A percentile compares a stretch with the other conserved stretches of the same genome.
phyloP scores from a whole-genome alignment of 92 coral and sea anemone genomes.

The Paramuricea clavata region DNA sequence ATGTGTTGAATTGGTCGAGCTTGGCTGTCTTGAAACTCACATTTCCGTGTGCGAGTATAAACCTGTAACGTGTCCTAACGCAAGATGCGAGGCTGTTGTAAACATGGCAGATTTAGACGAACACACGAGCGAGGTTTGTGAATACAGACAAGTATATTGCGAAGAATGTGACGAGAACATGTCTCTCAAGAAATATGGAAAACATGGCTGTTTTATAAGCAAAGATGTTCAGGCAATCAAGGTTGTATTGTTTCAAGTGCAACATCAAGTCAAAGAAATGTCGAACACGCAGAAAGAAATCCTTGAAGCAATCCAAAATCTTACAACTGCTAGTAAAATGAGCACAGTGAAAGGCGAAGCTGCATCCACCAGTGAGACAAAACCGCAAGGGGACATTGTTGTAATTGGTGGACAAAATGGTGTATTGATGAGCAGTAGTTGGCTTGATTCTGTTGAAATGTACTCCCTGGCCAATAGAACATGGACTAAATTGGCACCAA shows the following conservation, averaged over 20 bases:
- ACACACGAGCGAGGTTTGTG: slow-evolving; percentile 10
- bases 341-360: neutral
- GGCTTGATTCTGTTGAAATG: slow-evolving; percentile 17
- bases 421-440: neutral
- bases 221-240: neutral
- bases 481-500: neutral
- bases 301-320: neutral
- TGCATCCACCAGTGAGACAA: neutral
- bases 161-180: slow-evolving; percentile 4
- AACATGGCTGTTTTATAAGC: neutral
- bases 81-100: neutral
- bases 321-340: neutral
- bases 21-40: neutral
- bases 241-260: neutral
- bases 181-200: neutral
- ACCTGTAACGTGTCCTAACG: slow-evolving; percentile 22
- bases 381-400: slow-evolving; percentile 18
- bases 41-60: neutral
- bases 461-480: neutral
- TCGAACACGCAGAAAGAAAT: no score
- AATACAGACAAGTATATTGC: neutral
- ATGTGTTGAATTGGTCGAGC: neutral
- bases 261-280: neutral
- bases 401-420: slow-evolving; percentile 13
- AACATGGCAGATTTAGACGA: neutral